phyloP scores from a whole-genome alignment of 2,113 vertebrate species.

The Melanostigma gelatinosum region DNA sequence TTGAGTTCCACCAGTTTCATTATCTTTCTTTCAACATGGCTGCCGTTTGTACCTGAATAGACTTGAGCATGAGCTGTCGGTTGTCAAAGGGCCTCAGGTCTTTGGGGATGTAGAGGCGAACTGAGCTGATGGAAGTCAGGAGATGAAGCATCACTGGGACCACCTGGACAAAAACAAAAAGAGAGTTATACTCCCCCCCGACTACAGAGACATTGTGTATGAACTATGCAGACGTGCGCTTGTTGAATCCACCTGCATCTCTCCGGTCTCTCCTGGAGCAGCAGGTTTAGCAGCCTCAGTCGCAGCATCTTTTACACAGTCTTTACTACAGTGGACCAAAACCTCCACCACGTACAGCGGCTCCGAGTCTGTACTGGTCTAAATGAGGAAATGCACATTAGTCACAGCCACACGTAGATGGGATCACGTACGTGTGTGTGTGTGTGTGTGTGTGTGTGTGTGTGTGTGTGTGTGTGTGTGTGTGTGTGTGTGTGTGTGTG shows the following conservation, averaged over 20 bases:
- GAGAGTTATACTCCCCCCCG: background rate
- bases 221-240: background rate
- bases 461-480: no score
- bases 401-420: background rate
- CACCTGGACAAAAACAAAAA: slow-evolving; percentile 82
- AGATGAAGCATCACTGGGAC: slow-evolving; percentile 96
- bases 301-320: slow-evolving; percentile 93
- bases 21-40: background rate
- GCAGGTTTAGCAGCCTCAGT: slow-evolving; percentile 93
- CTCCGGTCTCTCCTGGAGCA: slow-evolving; percentile 89
- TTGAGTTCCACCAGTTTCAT: background rate
- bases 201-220: background rate
- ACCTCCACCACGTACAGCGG: slow-evolving; percentile 95
- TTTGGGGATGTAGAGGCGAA: slow-evolving; percentile 96
- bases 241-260: slow-evolving; percentile 90
- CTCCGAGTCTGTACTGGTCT: slow-evolving; percentile 84
- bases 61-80: slow-evolving; percentile 95
- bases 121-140: slow-evolving; percentile 93
- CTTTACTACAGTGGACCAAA: slow-evolving; percentile 93
- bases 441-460: no score
- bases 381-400: background rate
- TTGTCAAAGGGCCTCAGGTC: slow-evolving; percentile 94
- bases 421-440: background rate
- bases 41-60: slow-evolving; percentile 87
- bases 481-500: no score